Conservation (phyloP, 2,797 vertebrate genomes). For the Sebastes matsubarae region DNA sequence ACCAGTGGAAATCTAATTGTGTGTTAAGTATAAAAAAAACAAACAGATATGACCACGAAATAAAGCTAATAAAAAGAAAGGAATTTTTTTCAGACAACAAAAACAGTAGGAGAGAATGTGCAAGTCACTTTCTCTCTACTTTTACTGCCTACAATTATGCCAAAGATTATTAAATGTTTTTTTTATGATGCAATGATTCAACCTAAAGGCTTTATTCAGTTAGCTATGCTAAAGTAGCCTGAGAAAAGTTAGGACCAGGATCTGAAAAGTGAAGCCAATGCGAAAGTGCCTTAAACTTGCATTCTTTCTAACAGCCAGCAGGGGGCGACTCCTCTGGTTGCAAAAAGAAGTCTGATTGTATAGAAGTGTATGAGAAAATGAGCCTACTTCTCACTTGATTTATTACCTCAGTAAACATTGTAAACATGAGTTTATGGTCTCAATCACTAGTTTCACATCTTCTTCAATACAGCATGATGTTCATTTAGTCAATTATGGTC, state of each 20-base stretch:
- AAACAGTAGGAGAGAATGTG: neutral
- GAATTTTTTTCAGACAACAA: neutral
- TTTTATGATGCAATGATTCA: neutral
- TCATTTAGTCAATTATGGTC: too few species aligned
- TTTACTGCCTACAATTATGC: neutral
- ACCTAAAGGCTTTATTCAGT: too few species aligned
- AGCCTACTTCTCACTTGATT: too few species aligned
- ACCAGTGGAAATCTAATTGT: neutral
- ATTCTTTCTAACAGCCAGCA: rapidly evolving
- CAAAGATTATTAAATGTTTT: neutral
- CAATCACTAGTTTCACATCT: too few species aligned
- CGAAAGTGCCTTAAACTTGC: rapidly evolving
- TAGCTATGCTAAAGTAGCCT: neutral
- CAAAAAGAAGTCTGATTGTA: too few species aligned
- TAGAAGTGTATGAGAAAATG: too few species aligned
- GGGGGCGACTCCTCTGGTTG: too few species aligned
- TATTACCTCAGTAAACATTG: too few species aligned
- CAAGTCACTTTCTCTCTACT: neutral
- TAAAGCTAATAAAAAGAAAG: neutral
- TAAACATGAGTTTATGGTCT: too few species aligned
- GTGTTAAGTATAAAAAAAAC: too few species aligned
- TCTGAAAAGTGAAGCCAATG: too few species aligned
- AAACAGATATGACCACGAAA: neutral
- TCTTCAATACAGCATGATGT: too few species aligned
- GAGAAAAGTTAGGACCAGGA: neutral